Evolutionary conservation across 2,113 vertebrate species (phyloP).

Genomic region (Syngnathus scovelli): DNA sequence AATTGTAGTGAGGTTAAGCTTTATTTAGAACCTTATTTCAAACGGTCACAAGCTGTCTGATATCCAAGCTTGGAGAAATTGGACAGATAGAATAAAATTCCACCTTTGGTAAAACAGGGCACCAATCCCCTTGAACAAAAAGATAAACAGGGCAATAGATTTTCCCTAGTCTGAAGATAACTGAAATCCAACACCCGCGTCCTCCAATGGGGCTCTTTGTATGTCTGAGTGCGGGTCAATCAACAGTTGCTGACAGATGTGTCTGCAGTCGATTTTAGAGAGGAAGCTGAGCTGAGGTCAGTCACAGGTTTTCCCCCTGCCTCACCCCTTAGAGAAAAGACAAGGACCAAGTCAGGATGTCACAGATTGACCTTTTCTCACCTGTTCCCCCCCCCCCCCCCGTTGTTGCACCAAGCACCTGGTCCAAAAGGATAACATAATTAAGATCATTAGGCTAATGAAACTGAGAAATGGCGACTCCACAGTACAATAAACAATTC

Average conservation of each 20-base stretch:
- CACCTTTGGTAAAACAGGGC: slow-evolving; percentile 61
- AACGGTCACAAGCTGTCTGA: slow-evolving; percentile 48
- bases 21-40: not conserved
- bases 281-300: slow-evolving; percentile 61
- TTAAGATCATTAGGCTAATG: slow-evolving; percentile 17
- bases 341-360: slow-evolving; percentile 55
- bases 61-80: slow-evolving; percentile 65
- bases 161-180: slow-evolving; percentile 65
- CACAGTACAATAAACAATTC: not conserved
- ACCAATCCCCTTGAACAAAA: slow-evolving; percentile 56
- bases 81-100: slow-evolving; percentile 41
- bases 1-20: too few relatives aligned
- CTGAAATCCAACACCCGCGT: slow-evolving; percentile 71
- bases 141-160: slow-evolving; percentile 58
- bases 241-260: slow-evolving; percentile 71
- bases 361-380: slow-evolving; percentile 57
- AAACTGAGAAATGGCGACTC: not conserved
- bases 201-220: slow-evolving; percentile 68
- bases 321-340: slow-evolving; percentile 43
- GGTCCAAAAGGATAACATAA: slow-evolving; percentile 29
- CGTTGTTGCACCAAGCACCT: slow-evolving; percentile 33
- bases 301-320: slow-evolving; percentile 38
- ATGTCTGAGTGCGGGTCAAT: slow-evolving; percentile 69
- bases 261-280: slow-evolving; percentile 65
- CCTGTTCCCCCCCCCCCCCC: slow-evolving; percentile 1